Base-by-base conservation (phyloP, 2,888 invertebrate species). In the Heliothis peltigera region DNA sequence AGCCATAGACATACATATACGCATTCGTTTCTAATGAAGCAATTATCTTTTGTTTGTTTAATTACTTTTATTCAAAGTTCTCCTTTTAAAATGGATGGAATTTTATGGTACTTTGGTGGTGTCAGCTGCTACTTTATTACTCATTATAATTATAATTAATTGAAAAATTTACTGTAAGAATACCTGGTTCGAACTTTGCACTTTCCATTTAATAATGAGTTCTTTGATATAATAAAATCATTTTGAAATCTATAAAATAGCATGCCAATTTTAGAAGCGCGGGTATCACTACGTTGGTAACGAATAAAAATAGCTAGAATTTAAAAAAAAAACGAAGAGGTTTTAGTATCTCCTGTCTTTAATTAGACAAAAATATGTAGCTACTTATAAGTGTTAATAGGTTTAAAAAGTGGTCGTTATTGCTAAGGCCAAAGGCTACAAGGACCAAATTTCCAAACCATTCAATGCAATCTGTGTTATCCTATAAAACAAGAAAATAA, bases 41-140 rank as follows among this genome's bases (percentile, higher is more conserved):
- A 70, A 80, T 76, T 78, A 70, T 69, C 64, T 69, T 75, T 72
- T 72, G 77, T 79, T 71, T 54, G 58, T 70, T 75, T 75, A 73
- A 78, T 75, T 59, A 73, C 68, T 63, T 65, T 67, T 64, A 64
- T 73, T 70, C 59, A 65, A 63, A 58, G 25, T 57, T 61, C 54
- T 54, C 51, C 48, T 59, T n/a, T 67, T 47, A 28, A 55, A 57
- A 57, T 60, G 35, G 47, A 17, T 61, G 15, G 39, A 72, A 49
- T 53, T 56, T 39, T 51, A 75, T 64, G 42, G 15, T 48, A 18
- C 49, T 61, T 43, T 32, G 42, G 10, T 48, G 44, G 10, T 46
- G 17, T 21, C 63, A 70, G 60, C 59, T 55, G 63, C 48, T 46
- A 3, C 21, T 15, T 18, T 48, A 17, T 17, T 43, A 22, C 21